These are phyloP conservation scores for Lepidurus arcticus DNA, from an alignment of 1,140 invertebrate genomes.

Conservation along the genomic window DNA sequence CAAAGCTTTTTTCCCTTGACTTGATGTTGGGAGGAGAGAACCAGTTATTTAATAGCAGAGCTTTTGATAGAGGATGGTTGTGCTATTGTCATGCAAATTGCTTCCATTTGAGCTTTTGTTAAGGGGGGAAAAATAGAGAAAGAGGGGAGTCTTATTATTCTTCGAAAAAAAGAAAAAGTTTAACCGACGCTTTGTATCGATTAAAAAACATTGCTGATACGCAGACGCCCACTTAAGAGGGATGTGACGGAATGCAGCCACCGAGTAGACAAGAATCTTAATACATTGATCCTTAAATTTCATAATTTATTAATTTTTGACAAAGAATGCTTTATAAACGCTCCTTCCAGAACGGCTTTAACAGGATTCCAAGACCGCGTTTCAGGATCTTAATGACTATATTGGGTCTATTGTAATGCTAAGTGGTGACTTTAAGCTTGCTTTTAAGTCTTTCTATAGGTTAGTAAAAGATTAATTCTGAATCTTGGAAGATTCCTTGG, in stretches of 20 bases:
- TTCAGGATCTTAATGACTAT: too few species aligned
- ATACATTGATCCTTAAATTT: too few species aligned
- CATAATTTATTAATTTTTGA: too few species aligned
- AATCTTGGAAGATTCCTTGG: too few species aligned
- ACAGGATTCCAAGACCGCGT: too few species aligned
- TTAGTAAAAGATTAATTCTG: too few species aligned
- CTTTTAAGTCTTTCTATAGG: too few species aligned
- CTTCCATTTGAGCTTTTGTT: not conserved
- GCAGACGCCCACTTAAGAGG: not conserved
- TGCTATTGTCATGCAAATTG: conserved; percentile 2
- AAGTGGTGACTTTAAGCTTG: too few species aligned
- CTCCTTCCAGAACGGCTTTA: too few species aligned
- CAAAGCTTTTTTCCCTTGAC: not conserved
- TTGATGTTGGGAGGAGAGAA: not conserved
- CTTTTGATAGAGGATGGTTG: not conserved
- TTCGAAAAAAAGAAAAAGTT: not conserved
- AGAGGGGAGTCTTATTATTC: too few species aligned
- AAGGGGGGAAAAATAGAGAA: not conserved
- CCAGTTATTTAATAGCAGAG: not conserved
- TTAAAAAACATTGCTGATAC: not conserved
- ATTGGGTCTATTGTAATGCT: too few species aligned
- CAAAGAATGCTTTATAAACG: too few species aligned
- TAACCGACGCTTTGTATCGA: conserved; percentile 14
- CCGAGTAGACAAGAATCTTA: not conserved
- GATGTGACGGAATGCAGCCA: not conserved